Evolutionary conservation across 2,113 vertebrate genomes (phyloP), one percentile per base, ranked within the genome.

Genomic region (Anolis sagrei): DNA sequence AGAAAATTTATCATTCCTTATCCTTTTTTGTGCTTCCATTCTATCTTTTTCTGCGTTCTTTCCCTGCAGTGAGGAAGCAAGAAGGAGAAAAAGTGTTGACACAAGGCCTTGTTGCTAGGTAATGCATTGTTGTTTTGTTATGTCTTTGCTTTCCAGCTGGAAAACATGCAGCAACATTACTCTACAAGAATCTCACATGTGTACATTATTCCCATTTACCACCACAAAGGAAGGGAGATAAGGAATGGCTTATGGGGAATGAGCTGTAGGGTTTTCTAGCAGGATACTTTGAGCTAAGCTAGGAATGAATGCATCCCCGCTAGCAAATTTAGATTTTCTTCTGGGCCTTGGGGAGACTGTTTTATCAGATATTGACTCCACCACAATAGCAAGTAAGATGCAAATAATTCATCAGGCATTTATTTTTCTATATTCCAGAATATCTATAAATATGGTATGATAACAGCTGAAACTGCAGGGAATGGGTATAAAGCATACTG

Each of bases 341-440:
- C 27, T 1, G 5, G 58, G 5, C 27, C 3, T 10, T 29, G 48
- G 58, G 72, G 19, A 64, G 29, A 16, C 16, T 64, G 10, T 51
- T 48, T 18, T 64, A 76, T 36, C 74, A 27, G 54, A 68, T 49
- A 18, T 25, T 76, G 76, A 29, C 23, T 62, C 68, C 3, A 36
- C 64, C 61, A 84, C 49, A 86, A 32, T 10, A 32, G 29, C 32
- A 19, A 73, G n/a, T 19, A 79, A 58, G 27, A 18, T 68, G 44
- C 76, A 54, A 76, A 32, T 75, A 66, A 68, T 58, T 75, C 44
- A 75, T 44, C 18, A 23, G 34, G 70, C 48, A 79, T 86, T 73
- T 5, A 29, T 84, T 80, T 84, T 76, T 61, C 86, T 54, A 88
- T 89, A 1, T 92, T 93, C 81, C 36, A 48, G 83, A 29, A 27